A percentile compares a stretch with the other conserved stretches of the same genome.
These are phyloP conservation scores for Sclerurus mexicanus DNA, from an alignment of 2,113 vertebrate genomes.

Conservation along the genomic window DNA sequence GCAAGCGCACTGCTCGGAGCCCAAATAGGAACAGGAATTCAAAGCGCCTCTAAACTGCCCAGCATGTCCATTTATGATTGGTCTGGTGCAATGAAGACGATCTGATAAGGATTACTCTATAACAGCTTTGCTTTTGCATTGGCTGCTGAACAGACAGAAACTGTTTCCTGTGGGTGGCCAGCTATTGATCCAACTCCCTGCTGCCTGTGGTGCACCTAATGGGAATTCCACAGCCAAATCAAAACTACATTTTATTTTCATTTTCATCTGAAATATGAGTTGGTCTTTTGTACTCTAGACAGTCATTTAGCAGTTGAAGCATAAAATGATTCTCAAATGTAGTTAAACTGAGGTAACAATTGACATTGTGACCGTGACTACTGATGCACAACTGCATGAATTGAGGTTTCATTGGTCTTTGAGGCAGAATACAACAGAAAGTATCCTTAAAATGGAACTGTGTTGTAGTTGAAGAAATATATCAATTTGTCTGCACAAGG, in stretches of 20 bases:
- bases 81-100: conserved; percentile 80
- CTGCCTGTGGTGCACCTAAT: conserved; percentile 75
- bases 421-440: background rate
- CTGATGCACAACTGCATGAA: conserved; percentile 40
- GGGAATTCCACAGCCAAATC: conserved; percentile 76
- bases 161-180: conserved; percentile 70
- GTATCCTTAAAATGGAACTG: conserved; percentile 49
- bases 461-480: conserved; percentile 51
- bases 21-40: conserved; percentile 39
- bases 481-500: conserved; percentile 54
- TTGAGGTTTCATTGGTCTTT: conserved; percentile 57
- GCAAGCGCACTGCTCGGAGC: conserved; percentile 3
- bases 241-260: conserved; percentile 75
- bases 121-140: conserved; percentile 82
- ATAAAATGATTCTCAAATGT: conserved; percentile 74
- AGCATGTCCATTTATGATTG: conserved; percentile 73
- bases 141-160: conserved; percentile 80
- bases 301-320: conserved; percentile 73
- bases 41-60: conserved; percentile 64
- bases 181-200: conserved; percentile 81
- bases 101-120: conserved; percentile 84
- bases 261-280: conserved; percentile 80
- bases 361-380: conserved; percentile 67
- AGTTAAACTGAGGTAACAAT: conserved; percentile 71
- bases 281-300: conserved; percentile 74